Percentiles rank a stretch among this genome's conserved stretches.
phyloP scores from a whole-genome alignment of 2,113 vertebrate species.

The Hippopotamus amphibius region DNA sequence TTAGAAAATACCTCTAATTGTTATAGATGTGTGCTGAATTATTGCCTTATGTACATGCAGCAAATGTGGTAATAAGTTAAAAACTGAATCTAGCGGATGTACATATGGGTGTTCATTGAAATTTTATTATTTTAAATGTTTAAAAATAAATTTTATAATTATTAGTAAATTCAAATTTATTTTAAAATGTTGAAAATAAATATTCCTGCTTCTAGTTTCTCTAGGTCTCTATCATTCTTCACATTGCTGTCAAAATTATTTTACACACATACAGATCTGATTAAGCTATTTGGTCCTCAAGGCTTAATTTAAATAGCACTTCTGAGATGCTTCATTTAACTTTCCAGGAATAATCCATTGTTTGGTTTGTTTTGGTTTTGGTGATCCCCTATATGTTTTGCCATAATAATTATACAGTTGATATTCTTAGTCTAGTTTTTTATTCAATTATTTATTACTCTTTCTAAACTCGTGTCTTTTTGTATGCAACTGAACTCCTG shows the following conservation, averaged over 20 bases:
- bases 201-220: neutral
- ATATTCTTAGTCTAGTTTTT: neutral
- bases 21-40: neutral
- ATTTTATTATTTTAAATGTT: neutral
- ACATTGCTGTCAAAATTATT: neutral
- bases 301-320: neutral
- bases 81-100: neutral
- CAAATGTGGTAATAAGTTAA: neutral
- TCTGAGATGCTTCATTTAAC: neutral
- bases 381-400: neutral
- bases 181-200: neutral
- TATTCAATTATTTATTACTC: neutral
- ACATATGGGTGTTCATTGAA: neutral
- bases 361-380: neutral
- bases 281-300: neutral
- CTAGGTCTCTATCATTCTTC: neutral
- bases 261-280: neutral
- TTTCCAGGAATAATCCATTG: neutral
- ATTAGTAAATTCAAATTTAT: neutral
- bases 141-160: neutral
- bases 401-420: neutral
- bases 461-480: neutral
- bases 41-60: neutral
- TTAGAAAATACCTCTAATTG: neutral
- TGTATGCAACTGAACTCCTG: neutral